Percentiles rank a stretch among this genome's conserved stretches.
phyloP scores from a whole-genome alignment of 1,140 invertebrate genomes.

The Phymastichus coffea region DNA sequence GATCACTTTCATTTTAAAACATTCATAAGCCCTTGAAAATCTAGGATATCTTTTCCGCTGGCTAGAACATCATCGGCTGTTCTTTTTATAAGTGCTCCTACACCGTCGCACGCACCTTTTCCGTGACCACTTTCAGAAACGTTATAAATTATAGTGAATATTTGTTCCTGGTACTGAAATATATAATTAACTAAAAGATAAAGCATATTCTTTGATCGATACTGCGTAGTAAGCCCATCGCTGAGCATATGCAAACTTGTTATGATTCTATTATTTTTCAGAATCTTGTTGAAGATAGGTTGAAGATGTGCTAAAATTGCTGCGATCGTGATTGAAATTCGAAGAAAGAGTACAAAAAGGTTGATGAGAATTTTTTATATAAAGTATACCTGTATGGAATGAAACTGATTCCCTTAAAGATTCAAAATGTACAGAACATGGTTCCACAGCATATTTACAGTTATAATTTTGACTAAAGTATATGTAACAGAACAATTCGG shows the following conservation, averaged over 20 bases:
- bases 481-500: too few species aligned
- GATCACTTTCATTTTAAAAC: too few species aligned
- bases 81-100: slow-evolving; percentile 6
- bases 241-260: slow-evolving; percentile 36
- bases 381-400: neutral
- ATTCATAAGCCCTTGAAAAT: too few species aligned
- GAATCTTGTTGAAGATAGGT: slow-evolving; percentile 1
- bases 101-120: slow-evolving; percentile 10
- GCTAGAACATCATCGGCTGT: slow-evolving; percentile 1
- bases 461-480: too few species aligned
- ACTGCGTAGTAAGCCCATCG: slow-evolving; percentile 40
- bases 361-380: neutral
- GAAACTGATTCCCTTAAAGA: neutral
- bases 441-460: too few species aligned
- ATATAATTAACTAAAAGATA: slow-evolving; percentile 15
- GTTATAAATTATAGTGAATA: slow-evolving; percentile 14
- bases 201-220: slow-evolving; percentile 37
- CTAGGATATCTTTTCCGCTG: too few species aligned
- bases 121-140: slow-evolving; percentile 12
- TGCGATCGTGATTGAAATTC: slow-evolving; percentile 6
- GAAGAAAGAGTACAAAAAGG: slow-evolving; percentile 7
- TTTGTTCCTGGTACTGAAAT: neutral
- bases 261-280: slow-evolving; percentile 5
- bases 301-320: slow-evolving; percentile 5
- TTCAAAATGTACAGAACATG: too few species aligned